These are phyloP conservation scores for Larimichthys polyactis DNA, from an alignment of 2,113 vertebrate species.

Conservation along the genomic window DNA sequence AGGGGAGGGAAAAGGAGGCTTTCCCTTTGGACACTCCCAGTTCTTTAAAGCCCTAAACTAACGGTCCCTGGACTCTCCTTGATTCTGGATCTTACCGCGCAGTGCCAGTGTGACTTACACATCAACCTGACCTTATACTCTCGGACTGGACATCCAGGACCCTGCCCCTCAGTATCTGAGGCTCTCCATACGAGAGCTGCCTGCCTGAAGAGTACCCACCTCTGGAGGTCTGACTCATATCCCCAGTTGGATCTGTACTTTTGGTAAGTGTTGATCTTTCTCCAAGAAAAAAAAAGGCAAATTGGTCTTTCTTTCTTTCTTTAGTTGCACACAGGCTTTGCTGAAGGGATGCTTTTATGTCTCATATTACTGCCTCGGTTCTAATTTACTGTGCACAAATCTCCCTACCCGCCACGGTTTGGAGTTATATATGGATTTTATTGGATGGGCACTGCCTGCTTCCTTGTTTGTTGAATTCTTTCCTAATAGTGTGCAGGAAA, in stretches of 20 bases:
- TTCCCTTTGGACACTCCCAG: constrained; percentile 57
- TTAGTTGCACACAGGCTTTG: constrained; percentile 20
- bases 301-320: not conserved
- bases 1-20: constrained; percentile 43
- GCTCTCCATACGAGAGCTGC: not conserved
- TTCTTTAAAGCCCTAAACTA: constrained; percentile 45
- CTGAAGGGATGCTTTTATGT: constrained; percentile 43
- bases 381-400: constrained; percentile 48
- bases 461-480: constrained; percentile 37
- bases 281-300: not conserved
- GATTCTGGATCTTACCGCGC: constrained; percentile 23
- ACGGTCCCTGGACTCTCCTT: constrained; percentile 34
- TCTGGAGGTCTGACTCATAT: constrained; percentile 24
- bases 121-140: not conserved
- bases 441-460: not conserved
- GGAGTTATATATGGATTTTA: constrained; percentile 18
- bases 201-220: not conserved
- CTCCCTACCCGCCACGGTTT: not conserved
- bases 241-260: constrained; percentile 10
- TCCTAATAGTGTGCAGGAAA: constrained; percentile 24
- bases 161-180: not conserved
- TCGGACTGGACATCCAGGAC: not conserved
- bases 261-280: constrained; percentile 67
- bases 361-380: constrained; percentile 61
- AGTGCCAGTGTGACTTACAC: not conserved